Evolutionary conservation across 2,888 invertebrate genomes (phyloP), one percentile per base, ranked within the genome.

Genomic region (Antitype chi): DNA sequence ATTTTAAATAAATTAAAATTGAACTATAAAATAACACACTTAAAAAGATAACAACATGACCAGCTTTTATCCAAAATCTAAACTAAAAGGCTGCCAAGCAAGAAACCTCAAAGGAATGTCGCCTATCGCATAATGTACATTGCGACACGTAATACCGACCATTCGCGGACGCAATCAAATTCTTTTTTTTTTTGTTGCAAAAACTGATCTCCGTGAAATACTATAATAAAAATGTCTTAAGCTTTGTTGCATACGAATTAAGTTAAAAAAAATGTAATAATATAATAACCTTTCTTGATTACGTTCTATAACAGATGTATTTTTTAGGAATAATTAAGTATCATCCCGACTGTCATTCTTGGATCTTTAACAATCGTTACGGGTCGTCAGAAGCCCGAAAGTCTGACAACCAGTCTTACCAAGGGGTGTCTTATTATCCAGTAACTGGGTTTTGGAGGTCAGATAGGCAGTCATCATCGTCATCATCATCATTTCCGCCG

Each of bases 121-220:
- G 55, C 8, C 5, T 49, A 43, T 70, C 60, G 38, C 28, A 59
- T 75, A 53, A 84, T 75, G 11, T 69, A 52, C 49, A 67, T 74
- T 7, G 60, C 32, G 53, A 84, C 75, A 84, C 75, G 78, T 85
- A 82, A 78, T 84, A 69, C 32, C 2, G 17, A 76, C 55, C 57
- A 43, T 68, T 63, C 74, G 59, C 67, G 43, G n/a, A 70, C 74
- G 74, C 74, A 81, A 78, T 75, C 64, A 71, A 66, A 0, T 9
- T 49, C 1, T 72, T 68, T 9, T 49, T 1, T 72, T 68, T 84
- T 70, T 74, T 63, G 13, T 60, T 52, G 28, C 63, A 64, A 68
- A 74, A 60, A 32, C 49, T 55, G 47, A 76, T 64, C 49, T 52
- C 25, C 57, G 20, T 70, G 28, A 75, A 70, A 69, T 74, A 72